Percentiles rank a stretch among this genome's conserved stretches.
These are phyloP conservation scores for Drosophila insularis DNA, from an alignment of 1,140 invertebrate species.

Conservation along the genomic window DNA sequence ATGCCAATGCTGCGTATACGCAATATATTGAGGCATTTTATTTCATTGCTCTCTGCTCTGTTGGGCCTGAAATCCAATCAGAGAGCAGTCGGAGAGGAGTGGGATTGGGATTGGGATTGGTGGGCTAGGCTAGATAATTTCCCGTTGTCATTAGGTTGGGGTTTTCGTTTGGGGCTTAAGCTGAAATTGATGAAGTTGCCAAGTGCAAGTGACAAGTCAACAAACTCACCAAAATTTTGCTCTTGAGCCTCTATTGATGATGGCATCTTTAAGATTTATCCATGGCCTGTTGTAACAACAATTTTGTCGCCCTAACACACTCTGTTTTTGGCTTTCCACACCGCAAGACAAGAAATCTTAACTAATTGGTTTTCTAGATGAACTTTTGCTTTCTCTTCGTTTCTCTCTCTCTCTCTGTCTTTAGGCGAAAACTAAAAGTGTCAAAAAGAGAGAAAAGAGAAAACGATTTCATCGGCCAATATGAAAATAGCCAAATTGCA, in stretches of 20 bases:
- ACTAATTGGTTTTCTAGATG: constrained; percentile 69
- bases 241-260: constrained; percentile 1
- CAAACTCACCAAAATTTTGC: constrained; percentile 8
- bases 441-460: not conserved
- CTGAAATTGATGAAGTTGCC: constrained; percentile 74
- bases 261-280: constrained; percentile 34
- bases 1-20: constrained; percentile 45
- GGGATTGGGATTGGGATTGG: not conserved
- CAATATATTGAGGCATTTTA: constrained; percentile 15
- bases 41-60: constrained; percentile 23
- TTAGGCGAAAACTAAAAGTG: too few species aligned
- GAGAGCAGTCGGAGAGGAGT: not conserved
- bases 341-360: constrained; percentile 49
- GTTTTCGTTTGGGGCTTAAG: constrained; percentile 44
- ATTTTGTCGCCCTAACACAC: constrained; percentile 27
- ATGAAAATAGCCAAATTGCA: constrained; percentile 66
- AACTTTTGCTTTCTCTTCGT: constrained; percentile 27
- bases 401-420: not conserved
- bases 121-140: constrained; percentile 40
- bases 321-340: constrained; percentile 13
- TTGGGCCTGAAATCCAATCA: constrained; percentile 15
- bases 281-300: constrained; percentile 31
- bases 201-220: constrained; percentile 71
- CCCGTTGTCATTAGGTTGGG: constrained; percentile 44
- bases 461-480: constrained; percentile 35